phyloP scores from a whole-genome alignment of 2,113 vertebrate genomes.

The Rhegmatorhina hoffmannsi region DNA sequence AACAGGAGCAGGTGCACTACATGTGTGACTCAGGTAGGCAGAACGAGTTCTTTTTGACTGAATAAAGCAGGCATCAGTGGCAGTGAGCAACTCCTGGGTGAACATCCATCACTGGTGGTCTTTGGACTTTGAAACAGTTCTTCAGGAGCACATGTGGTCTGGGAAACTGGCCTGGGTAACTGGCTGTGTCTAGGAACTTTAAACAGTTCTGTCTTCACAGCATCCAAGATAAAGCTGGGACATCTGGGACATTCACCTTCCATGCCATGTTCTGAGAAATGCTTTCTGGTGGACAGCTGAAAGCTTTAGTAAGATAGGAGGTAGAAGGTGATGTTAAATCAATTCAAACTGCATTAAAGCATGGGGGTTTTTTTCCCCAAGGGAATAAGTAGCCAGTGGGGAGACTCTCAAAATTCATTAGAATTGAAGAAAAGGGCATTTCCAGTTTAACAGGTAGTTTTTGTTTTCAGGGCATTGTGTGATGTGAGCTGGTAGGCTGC shows the following conservation, averaged over 20 bases:
- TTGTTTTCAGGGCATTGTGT: neutral
- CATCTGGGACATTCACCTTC: too few relatives aligned
- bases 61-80: rapidly evolving
- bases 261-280: rapidly evolving
- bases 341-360: neutral
- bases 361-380: neutral
- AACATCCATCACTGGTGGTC: neutral
- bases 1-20: slow-evolving; percentile 93
- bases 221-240: neutral
- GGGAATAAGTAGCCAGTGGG: neutral
- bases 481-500: neutral
- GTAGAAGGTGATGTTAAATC: neutral
- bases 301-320: neutral
- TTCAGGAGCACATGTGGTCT: rapidly evolving
- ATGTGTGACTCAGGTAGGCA: slow-evolving; percentile 87
- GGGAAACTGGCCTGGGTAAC: neutral
- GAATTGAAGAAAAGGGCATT: neutral
- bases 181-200: rapidly evolving
- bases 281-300: neutral
- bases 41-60: rapidly evolving
- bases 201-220: neutral
- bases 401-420: neutral
- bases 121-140: neutral
- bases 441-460: neutral
- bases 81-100: neutral